phyloP scores from a whole-genome alignment of 2,888 invertebrate species.

The Dendrolimus houi region DNA sequence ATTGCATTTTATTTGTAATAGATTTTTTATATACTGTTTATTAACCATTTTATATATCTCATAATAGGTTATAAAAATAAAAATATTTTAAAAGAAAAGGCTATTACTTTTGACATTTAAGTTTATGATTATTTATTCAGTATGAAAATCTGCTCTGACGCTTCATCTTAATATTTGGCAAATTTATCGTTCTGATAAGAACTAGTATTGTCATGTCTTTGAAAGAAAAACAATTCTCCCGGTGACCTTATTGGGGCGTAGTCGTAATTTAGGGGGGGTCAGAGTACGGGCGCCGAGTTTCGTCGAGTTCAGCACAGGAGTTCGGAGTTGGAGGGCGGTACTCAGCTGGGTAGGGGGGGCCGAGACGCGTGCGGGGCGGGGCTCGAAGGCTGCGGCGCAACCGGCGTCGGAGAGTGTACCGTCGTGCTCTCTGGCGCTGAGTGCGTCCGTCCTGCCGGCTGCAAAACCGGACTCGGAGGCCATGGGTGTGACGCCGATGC shows the following conservation, averaged over 20 bases:
- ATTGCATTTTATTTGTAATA: too few relatives aligned
- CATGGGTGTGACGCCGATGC: slow-evolving; percentile 83
- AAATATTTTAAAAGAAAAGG: too few relatives aligned
- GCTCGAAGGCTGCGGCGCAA: slow-evolving; percentile 65
- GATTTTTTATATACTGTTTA: too few relatives aligned
- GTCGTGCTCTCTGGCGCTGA: slow-evolving; percentile 81
- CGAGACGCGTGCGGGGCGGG: slow-evolving; percentile 51
- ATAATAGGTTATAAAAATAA: too few relatives aligned
- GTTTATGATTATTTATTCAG: too few relatives aligned
- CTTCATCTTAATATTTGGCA: slow-evolving; percentile 14
- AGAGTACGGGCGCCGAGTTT: slow-evolving; percentile 72
- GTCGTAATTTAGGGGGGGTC: slow-evolving; percentile 48
- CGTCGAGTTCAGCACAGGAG: slow-evolving; percentile 76
- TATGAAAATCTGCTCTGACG: too few relatives aligned
- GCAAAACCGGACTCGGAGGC: slow-evolving; percentile 87
- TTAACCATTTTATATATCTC: too few relatives aligned
- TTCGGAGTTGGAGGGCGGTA: slow-evolving; percentile 76
- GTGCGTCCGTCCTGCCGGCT: slow-evolving; percentile 83
- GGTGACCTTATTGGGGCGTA: slow-evolving; percentile 48
- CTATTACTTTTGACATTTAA: too few relatives aligned
- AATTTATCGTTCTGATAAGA: slow-evolving; percentile 19
- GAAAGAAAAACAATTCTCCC: slow-evolving; percentile 55
- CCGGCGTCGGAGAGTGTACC: slow-evolving; percentile 61
- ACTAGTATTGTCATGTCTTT: slow-evolving; percentile 25
- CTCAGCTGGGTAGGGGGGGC: slow-evolving; percentile 74